Percentiles rank a stretch among this genome's conserved stretches.
Conservation (phyloP, 2,113 vertebrate species). For the Corvus hawaiiensis region DNA sequence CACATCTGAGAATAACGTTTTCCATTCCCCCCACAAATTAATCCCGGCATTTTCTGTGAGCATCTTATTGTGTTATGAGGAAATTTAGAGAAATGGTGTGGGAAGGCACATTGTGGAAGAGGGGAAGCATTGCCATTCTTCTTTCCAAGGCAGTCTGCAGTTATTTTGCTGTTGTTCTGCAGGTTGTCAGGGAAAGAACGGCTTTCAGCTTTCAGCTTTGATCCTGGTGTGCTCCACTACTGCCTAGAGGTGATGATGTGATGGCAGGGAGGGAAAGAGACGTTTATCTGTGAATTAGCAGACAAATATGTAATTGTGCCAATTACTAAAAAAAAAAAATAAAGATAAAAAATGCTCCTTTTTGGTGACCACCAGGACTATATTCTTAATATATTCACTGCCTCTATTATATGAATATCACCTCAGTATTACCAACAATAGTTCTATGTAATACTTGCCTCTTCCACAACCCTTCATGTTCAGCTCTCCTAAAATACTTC, state of each 20-base stretch:
- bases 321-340: neutral
- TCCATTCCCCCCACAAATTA: neutral
- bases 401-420: neutral
- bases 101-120: neutral
- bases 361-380: neutral
- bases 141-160: neutral
- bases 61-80: neutral
- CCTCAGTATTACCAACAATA: neutral
- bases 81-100: neutral
- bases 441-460: neutral
- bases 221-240: neutral
- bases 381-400: neutral
- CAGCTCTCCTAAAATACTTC: neutral
- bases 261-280: neutral
- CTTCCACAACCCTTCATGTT: neutral
- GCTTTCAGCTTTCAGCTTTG: neutral
- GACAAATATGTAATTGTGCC: neutral
- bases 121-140: neutral
- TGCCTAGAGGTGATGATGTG: neutral
- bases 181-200: neutral
- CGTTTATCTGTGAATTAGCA: neutral
- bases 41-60: neutral
- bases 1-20: neutral
- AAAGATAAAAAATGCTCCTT: neutral
- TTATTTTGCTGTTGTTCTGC: neutral